phyloP scores from a whole-genome alignment of 2,797 vertebrate species.

The Lithobates pipiens region DNA sequence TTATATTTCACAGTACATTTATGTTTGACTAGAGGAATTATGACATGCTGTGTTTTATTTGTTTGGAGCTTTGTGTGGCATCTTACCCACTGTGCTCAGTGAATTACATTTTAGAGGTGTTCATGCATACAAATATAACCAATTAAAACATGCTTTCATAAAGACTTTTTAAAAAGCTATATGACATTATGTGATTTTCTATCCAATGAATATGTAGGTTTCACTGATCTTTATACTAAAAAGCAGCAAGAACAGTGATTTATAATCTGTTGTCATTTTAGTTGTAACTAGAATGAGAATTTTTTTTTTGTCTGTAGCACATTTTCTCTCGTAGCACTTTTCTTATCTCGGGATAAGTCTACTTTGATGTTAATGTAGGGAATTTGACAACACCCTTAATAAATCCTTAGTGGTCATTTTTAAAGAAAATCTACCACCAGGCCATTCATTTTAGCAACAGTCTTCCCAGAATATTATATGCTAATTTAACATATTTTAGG shows the following conservation, averaged over 20 bases:
- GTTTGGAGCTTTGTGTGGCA: slow-evolving; percentile 11
- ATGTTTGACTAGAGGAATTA: slow-evolving; percentile 36
- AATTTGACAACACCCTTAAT: too few species aligned
- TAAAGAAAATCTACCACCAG: not conserved
- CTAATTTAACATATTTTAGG: too few species aligned
- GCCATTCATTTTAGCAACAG: too few species aligned
- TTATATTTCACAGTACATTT: slow-evolving; percentile 45
- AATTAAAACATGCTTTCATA: slow-evolving; percentile 52
- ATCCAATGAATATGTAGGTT: not conserved
- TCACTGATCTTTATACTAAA: not conserved
- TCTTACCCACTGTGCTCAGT: slow-evolving; percentile 15
- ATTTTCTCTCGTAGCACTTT: too few species aligned
- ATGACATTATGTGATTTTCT: not conserved
- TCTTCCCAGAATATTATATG: too few species aligned
- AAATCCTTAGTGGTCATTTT: not conserved
- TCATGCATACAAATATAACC: slow-evolving; percentile 61
- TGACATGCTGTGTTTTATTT: slow-evolving; percentile 42
- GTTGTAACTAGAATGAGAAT: too few species aligned
- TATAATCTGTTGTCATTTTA: not conserved
- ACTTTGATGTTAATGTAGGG: not conserved
- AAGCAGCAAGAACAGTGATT: slow-evolving; percentile 1
- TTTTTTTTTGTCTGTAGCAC: too few species aligned
- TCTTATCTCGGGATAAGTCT: too few species aligned
- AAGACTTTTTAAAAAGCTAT: slow-evolving; percentile 65
- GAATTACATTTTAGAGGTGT: slow-evolving; percentile 59